Base-by-base conservation (phyloP, 2,888 invertebrate species). In the Xylocampa areola region DNA sequence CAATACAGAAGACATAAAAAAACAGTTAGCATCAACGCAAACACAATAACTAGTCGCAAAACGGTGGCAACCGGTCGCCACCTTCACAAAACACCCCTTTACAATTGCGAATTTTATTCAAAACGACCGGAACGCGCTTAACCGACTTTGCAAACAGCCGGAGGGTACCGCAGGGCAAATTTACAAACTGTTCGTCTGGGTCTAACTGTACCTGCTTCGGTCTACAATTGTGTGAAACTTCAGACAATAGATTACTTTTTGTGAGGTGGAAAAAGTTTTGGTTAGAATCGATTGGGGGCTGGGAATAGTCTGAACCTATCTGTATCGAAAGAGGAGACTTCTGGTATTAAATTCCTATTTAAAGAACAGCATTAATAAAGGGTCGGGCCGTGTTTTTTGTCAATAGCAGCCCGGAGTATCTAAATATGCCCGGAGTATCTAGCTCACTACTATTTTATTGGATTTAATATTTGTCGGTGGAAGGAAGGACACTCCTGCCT, bases 31-130 rank as follows among this genome's bases (percentile, higher is more conserved):
- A 23, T 27, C 17, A 27, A 7, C 13, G 8, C 4, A 10, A 25
- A 5, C 0, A 11, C 7, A 47, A 30, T 32, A 61, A 29, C 53
- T 13, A 17, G 30, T 53, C 8, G 27, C 14, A n/a, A 16, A 45
- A 36, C 8, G 30, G 5, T 13, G 14, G 14, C 25, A 13, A 16
- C 23, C 8, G 30, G 8, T 14, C 21, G 14, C 25, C 14, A 44
- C 35, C 45, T 30, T 33, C 13, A 53, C 49, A 43, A 53, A 49
- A 53, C 25, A 33, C 16, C 5, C 32, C n/a, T 45, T 63, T 21
- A 44, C 16, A 19, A 11, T 45, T 7, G 21, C 4, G 44, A 55
- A 68, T 69, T 69, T 61, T 69, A 69, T 69, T 69, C 66, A 55
- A 58, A 69, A 62, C 25, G 57, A 10, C 21, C 44, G 40, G 58